Base-by-base conservation (phyloP, 2,888 invertebrate genomes). In the Ochlodes sylvanus region DNA sequence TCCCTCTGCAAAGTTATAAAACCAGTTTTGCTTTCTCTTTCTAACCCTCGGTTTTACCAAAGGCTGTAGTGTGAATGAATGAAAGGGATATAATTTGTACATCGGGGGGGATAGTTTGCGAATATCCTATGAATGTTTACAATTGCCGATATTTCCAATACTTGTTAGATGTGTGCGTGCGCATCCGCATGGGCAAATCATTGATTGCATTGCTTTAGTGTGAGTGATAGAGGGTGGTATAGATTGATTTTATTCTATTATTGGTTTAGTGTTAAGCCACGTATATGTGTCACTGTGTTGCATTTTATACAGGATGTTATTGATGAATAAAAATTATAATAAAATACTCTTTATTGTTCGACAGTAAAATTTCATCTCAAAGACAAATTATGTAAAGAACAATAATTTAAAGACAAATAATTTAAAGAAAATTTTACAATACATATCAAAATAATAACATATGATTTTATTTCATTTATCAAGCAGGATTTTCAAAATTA, bases 201-300 rank as follows among this genome's bases (percentile, higher is more conserved):
- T 88, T 88, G 89, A 89, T 90, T 89, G 84, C 74, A 69, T 64
- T 81, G 68, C 71, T 63, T 41, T 71, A 61, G 91, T 89, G 85
- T 89, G 88, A 63, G 86, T 85, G 72, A 75, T 82, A 87, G 92
- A 91, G 92, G 92, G 90, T 88, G 86, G 87, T 88, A 88, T 90
- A 84, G 91, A 92, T 92, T 92, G 92, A 91, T 92, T 93, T 90
- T 85, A 88, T 92, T 91, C 85, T 89, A 92, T 92, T 93, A 92
- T 92, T 92, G 92, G 92, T 92, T 92, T 92, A 92, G 88, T 87
- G 85, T 90, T 89, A 89, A 92, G 91, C 92, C 92, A 77, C 92
- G 91, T 92, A 91, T 92, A 87, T 92, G 89, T 92, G 91, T 92
- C 92, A 92, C 86, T 92, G 92, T 91, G 91, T 81, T 90, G 88